Evolutionary conservation across 2,113 vertebrate species (phyloP).

Genomic region (Cygnus buccinator): DNA sequence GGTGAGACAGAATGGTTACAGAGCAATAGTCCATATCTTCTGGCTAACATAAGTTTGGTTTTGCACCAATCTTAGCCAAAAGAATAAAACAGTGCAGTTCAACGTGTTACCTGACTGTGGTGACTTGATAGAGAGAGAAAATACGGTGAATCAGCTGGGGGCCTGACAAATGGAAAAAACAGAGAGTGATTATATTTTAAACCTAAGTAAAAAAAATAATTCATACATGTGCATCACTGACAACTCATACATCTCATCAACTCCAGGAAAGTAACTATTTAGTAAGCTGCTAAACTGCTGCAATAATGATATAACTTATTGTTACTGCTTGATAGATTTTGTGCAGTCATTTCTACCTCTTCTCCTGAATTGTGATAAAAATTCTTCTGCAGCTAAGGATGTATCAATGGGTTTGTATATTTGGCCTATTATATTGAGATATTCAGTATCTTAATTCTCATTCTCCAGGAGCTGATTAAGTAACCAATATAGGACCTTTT

Average conservation of each 20-base stretch:
- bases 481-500: neutral
- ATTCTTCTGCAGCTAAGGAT: neutral
- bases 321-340: neutral
- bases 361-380: neutral
- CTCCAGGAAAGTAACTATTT: neutral
- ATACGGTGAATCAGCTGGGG: slow-evolving; percentile 69
- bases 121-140: slow-evolving; percentile 65
- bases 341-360: neutral
- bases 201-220: neutral
- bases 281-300: slow-evolving; percentile 28
- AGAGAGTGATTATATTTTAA: neutral
- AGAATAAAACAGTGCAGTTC: neutral
- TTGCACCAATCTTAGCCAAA: neutral
- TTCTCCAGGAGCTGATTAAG: neutral
- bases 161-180: slow-evolving; percentile 59
- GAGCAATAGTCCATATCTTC: neutral
- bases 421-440: neutral
- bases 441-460: neutral
- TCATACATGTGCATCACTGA: neutral
- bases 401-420: neutral
- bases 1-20: neutral
- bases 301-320: neutral
- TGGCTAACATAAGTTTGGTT: neutral
- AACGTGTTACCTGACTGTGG: slow-evolving; percentile 75
- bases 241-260: neutral